phyloP scores from a whole-genome alignment of 2,888 invertebrate genomes.

The Hemistola chrysoprasaria region DNA sequence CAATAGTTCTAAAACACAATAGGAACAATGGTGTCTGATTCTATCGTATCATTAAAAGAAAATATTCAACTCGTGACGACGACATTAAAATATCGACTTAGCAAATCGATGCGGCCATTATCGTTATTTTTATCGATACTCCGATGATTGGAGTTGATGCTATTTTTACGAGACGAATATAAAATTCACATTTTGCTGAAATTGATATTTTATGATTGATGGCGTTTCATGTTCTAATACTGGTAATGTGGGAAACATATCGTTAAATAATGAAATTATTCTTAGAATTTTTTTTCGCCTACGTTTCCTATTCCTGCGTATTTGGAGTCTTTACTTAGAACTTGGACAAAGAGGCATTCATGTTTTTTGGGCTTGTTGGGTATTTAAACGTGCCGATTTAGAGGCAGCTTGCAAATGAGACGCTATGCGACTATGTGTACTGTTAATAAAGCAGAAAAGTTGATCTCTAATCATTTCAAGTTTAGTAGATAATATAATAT shows the following conservation, averaged over 20 bases:
- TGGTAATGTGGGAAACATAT: slow-evolving; percentile 6
- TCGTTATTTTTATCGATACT: slow-evolving; percentile 28
- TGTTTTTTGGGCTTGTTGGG: no score
- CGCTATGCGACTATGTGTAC: no score
- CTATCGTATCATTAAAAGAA: slow-evolving; percentile 12
- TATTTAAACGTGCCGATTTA: no score
- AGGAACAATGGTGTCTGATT: slow-evolving; percentile 11
- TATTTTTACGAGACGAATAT: slow-evolving; percentile 25
- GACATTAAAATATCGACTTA: slow-evolving; percentile 22
- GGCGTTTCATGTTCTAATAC: slow-evolving; percentile 10
- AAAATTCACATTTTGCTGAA: slow-evolving; percentile 24
- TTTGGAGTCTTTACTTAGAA: no score
- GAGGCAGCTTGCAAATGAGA: no score
- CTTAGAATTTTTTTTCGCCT: no score
- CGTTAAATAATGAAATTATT: background rate
- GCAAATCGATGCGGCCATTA: slow-evolving; percentile 21
- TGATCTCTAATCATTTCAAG: no score
- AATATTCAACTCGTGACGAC: slow-evolving; percentile 14
- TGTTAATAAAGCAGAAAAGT: no score
- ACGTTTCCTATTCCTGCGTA: no score
- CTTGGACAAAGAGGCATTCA: no score
- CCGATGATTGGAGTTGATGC: slow-evolving; percentile 25
- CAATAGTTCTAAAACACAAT: slow-evolving; percentile 17
- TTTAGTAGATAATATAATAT: no score
- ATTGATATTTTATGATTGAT: slow-evolving; percentile 27